Conservation (phyloP, 2,797 vertebrate species). For the Coranthus polyacanthus region DNA sequence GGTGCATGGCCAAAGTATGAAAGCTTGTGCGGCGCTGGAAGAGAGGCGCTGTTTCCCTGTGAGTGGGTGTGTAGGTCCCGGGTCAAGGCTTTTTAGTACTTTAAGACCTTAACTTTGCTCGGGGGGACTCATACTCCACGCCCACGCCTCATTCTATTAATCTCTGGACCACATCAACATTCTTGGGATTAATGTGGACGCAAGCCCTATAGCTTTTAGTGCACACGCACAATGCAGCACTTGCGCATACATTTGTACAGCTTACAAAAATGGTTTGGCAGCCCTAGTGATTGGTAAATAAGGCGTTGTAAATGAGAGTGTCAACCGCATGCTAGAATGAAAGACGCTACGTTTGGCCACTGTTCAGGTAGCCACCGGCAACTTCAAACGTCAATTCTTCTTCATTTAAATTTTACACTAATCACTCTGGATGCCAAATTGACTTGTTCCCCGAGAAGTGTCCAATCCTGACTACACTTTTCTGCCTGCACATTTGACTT, state of each 20-base stretch:
- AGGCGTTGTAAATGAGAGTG: slow-evolving; percentile 1
- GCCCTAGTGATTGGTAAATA: too few species aligned
- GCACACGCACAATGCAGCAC: slow-evolving; percentile 27
- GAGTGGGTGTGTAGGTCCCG: slow-evolving; percentile 75
- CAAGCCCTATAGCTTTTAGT: slow-evolving; percentile 39
- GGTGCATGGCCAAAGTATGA: slow-evolving; percentile 42
- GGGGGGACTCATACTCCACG: slow-evolving; percentile 62
- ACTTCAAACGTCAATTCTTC: slow-evolving; percentile 7
- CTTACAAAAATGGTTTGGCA: slow-evolving; percentile 6
- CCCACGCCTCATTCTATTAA: slow-evolving; percentile 66
- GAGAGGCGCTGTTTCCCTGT: slow-evolving; percentile 53
- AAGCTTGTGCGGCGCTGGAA: slow-evolving; percentile 53
- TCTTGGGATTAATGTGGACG: slow-evolving; percentile 59
- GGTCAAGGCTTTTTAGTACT: slow-evolving; percentile 74
- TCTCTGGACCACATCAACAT: slow-evolving; percentile 70
- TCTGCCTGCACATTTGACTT: too few species aligned
- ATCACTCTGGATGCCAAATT: not conserved
- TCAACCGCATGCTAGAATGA: not conserved
- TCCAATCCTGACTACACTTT: too few species aligned
- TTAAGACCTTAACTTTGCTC: slow-evolving; percentile 71
- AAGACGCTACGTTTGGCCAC: not conserved
- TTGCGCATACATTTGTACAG: slow-evolving; percentile 18
- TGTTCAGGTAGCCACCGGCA: slow-evolving; percentile 2
- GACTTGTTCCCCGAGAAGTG: too few species aligned
- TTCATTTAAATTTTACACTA: not conserved